A percentile compares a stretch with the other conserved stretches of the same genome.
Evolutionary conservation across 37 sponge, comb jelly and placozoan species (phyloP).

Genomic region (Trichoplax adhaerens): DNA sequence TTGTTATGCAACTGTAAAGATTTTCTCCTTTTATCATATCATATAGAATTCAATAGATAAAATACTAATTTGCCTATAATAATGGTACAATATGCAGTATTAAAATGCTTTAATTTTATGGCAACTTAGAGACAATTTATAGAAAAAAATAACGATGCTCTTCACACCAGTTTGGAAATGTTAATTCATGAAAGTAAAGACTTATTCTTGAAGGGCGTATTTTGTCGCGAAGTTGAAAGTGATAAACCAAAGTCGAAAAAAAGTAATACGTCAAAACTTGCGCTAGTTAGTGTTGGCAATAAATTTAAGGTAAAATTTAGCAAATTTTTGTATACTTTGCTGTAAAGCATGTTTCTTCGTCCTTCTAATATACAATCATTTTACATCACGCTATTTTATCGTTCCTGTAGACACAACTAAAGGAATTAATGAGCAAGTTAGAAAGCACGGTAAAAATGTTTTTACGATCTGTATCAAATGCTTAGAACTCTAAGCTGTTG

Average conservation of each 20-base stretch:
- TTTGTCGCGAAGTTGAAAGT: conserved; percentile 22
- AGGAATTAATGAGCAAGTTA: conserved; percentile 58
- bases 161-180: conserved; percentile 75
- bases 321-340: background rate
- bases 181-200: conserved; percentile 50
- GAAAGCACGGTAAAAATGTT: conserved; percentile 31
- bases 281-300: conserved; percentile 58
- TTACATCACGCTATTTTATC: too few species aligned
- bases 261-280: conserved; percentile 43
- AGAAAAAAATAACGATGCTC: conserved; percentile 90
- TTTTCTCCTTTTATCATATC: background rate
- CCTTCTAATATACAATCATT: too few species aligned
- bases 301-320: conserved; percentile 63
- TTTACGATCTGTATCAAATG: background rate
- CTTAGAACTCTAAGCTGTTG: too few species aligned
- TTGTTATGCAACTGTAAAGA: conserved; percentile 70
- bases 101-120: too few species aligned
- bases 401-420: conserved; percentile 45
- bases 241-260: conserved; percentile 3
- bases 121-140: conserved; percentile 42
- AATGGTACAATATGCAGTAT: too few species aligned
- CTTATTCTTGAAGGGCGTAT: conserved; percentile 45
- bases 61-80: background rate
- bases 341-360: too few species aligned
- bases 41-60: background rate